A percentile compares a stretch with the other conserved stretches of the same genome.
These are phyloP conservation scores for Caenorhabditis sp. DNA, from an alignment of 2,888 invertebrate species.

Conservation along the genomic window DNA sequence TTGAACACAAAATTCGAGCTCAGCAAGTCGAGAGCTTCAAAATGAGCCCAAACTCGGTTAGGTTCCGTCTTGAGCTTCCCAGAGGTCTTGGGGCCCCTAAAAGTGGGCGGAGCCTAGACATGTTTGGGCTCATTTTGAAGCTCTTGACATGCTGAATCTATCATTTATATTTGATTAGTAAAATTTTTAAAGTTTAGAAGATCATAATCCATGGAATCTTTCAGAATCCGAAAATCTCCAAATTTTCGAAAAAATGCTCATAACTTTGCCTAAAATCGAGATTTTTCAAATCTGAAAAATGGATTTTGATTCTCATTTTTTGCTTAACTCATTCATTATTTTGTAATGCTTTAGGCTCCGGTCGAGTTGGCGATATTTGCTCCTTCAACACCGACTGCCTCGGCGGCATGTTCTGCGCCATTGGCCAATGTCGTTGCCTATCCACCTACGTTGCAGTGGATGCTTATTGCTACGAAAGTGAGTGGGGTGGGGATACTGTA, in stretches of 20 bases:
- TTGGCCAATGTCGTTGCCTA: conserved; percentile 74
- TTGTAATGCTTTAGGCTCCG: conserved; percentile 68
- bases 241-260: not conserved
- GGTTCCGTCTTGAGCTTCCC: not conserved
- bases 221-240: not conserved
- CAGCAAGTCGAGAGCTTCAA: not conserved
- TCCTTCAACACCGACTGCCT: conserved; percentile 79
- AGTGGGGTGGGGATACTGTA: conserved; percentile 2
- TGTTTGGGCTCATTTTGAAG: not conserved
- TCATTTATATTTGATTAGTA: not conserved
- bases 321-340: not conserved
- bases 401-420: conserved; percentile 76
- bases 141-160: not conserved
- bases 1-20: too few species aligned
- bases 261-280: not conserved
- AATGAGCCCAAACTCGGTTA: not conserved
- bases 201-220: not conserved
- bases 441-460: conserved; percentile 75
- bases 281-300: not conserved
- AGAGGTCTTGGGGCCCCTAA: not conserved
- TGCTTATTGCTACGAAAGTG: conserved; percentile 75
- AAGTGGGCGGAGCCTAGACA: not conserved
- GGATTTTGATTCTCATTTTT: not conserved
- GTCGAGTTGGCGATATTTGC: conserved; percentile 76
- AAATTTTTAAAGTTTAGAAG: not conserved